Evolutionary conservation across 2,113 vertebrate genomes (phyloP).

Genomic region (Percina caprodes): DNA sequence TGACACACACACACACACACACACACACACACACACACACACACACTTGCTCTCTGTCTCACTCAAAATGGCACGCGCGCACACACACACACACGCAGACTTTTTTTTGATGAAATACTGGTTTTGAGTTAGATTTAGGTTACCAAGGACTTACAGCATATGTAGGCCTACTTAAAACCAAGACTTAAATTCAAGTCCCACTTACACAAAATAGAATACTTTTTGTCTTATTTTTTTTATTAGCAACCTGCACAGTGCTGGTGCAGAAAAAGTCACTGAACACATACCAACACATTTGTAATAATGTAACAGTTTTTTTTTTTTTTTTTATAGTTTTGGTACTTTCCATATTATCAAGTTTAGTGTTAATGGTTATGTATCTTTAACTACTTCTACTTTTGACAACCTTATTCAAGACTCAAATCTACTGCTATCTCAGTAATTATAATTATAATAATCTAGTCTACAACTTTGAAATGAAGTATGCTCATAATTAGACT

Average conservation of each 20-base stretch:
- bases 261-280: no score
- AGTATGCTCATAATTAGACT: neutral
- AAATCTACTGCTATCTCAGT: neutral
- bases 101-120: constrained; percentile 15
- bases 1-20: constrained; percentile 75
- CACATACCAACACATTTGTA: no score
- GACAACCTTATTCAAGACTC: neutral
- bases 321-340: no score
- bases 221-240: no score
- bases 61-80: constrained; percentile 36
- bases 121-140: neutral
- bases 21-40: constrained; percentile 60
- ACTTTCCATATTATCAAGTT: no score
- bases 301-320: no score
- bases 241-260: no score
- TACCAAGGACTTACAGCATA: neutral
- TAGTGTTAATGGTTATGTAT: no score
- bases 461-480: neutral
- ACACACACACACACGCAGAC: constrained; percentile 50
- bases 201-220: no score
- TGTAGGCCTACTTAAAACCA: no score
- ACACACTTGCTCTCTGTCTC: constrained; percentile 58
- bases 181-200: no score
- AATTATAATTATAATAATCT: neutral
- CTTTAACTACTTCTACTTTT: no score